Base-by-base conservation (phyloP, 1,140 invertebrate genomes). In the Drosophila suzukii region DNA sequence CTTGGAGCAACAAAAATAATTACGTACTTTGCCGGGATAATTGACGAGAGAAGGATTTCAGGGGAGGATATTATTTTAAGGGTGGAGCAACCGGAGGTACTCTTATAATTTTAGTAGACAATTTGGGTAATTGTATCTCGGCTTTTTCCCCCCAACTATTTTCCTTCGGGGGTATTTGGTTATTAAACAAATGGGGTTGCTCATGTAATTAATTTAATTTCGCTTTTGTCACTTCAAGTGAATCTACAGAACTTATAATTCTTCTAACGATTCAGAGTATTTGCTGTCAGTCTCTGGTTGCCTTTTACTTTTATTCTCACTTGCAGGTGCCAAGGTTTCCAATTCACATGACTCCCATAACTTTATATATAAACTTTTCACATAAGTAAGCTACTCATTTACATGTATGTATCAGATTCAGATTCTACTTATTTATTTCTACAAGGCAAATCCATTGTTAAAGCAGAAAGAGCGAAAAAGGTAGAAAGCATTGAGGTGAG, bases 1-100 rank as follows among this genome's bases (percentile, higher is more conserved):
- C 60, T 44, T 54, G 58, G 51, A 63, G 50, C 44, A 17, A 60
- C 54, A 62, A 56, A 65, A 66, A 73, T 61, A 75, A 78, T 81
- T 82, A 68, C 67, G 50, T 53, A 53, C 70, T 46, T 27, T 44
- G 39, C 55, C 27, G 20, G 32, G 54, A 59, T 41, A 49, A 66
- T 66, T 66, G 38, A 44, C 27, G 44, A 47, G 50, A 12, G 34
- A 10, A 38, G n/a, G 6, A 59, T 59, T 4, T 15, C 6, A n/a
- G 17, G 8, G 27, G 41, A 11, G 17, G 43, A 3, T 43, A 43
- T 43, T 32, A 17, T 54, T 17, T 36, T 13, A 47, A 36, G 56
- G 56, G 43, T 59, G 30, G 17, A 24, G 7, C 30, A 8, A 3
- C 5, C 5, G 50, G 3, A 34, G 32, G 20, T 36, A 17, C 32